Evolutionary conservation across 2,888 invertebrate species (phyloP).

Genomic region (Psylliodes chrysocephalus): DNA sequence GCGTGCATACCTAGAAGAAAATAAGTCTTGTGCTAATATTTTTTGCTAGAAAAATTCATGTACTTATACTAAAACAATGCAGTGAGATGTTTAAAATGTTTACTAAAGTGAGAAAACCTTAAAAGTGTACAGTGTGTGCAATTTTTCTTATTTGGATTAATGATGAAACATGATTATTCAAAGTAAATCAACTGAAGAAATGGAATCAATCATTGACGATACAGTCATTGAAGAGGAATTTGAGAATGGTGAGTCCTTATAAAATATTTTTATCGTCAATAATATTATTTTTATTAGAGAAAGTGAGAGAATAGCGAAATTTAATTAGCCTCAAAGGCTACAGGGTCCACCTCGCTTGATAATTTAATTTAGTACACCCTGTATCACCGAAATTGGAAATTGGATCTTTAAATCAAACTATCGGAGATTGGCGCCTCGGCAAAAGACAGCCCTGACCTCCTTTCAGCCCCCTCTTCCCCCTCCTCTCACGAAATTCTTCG

Average conservation of each 20-base stretch:
- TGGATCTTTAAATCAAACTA: not conserved
- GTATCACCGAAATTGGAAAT: not conserved
- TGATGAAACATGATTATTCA: slow-evolving; percentile 47
- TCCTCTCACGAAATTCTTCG: too few species aligned
- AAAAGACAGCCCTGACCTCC: not conserved
- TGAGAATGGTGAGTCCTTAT: slow-evolving; percentile 44
- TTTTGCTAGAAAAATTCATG: too few species aligned
- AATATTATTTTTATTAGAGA: too few species aligned
- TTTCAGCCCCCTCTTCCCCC: not conserved
- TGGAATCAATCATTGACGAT: slow-evolving; percentile 45
- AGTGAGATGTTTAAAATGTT: not conserved
- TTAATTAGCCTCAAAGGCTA: too few species aligned
- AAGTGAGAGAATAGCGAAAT: too few species aligned
- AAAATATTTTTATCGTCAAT: too few species aligned
- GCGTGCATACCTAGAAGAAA: too few species aligned
- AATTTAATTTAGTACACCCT: not conserved
- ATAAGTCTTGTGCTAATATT: too few species aligned
- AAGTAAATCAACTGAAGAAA: slow-evolving; percentile 41
- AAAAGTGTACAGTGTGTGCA: not conserved
- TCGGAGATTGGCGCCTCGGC: slow-evolving; percentile 1
- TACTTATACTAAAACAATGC: too few species aligned
- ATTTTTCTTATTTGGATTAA: not conserved
- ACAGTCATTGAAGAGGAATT: slow-evolving; percentile 41
- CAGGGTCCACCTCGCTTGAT: too few species aligned
- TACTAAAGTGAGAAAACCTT: not conserved